Conservation (phyloP, 2,888 invertebrate species). For the Helleia helle region DNA sequence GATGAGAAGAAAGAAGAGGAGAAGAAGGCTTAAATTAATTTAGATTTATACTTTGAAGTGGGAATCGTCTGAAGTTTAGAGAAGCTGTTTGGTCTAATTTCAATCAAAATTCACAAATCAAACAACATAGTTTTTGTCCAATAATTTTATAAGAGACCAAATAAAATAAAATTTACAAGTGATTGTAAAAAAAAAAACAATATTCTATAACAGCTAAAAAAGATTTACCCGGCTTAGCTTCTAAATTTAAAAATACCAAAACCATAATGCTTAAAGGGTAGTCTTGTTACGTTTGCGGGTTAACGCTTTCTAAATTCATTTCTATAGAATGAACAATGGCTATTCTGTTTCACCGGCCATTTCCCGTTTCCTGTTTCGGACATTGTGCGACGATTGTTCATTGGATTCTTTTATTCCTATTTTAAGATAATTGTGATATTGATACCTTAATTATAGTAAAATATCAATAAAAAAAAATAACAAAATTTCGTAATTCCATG, state of each 20-base stretch:
- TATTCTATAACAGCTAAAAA: too few species aligned
- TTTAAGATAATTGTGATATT: constrained; percentile 61
- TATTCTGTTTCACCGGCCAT: constrained; percentile 32
- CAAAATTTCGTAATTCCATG: constrained; percentile 48
- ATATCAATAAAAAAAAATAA: constrained; percentile 66
- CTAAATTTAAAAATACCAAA: constrained; percentile 1
- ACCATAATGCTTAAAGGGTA: constrained; percentile 5
- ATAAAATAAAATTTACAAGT: background rate
- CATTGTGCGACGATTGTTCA: constrained; percentile 25
- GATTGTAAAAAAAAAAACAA: background rate
- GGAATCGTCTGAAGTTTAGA: background rate
- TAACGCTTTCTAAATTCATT: constrained; percentile 24
- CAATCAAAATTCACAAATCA: background rate
- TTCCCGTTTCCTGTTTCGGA: constrained; percentile 50
- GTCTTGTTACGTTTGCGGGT: constrained; percentile 1
- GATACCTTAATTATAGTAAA: constrained; percentile 49
- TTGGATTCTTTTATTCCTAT: constrained; percentile 35
- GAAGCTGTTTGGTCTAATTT: background rate
- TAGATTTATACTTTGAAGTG: constrained; percentile 13
- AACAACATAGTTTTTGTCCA: background rate
- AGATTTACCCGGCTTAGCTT: constrained; percentile 3
- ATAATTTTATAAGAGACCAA: too few species aligned
- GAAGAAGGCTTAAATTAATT: constrained; percentile 49
- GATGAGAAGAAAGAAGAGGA: constrained; percentile 47
- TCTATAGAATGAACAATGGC: constrained; percentile 16